Evolutionary conservation across 2,113 vertebrate genomes (phyloP), one percentile per base, ranked within the genome.

Genomic region (Dipodomys spectabilis): DNA sequence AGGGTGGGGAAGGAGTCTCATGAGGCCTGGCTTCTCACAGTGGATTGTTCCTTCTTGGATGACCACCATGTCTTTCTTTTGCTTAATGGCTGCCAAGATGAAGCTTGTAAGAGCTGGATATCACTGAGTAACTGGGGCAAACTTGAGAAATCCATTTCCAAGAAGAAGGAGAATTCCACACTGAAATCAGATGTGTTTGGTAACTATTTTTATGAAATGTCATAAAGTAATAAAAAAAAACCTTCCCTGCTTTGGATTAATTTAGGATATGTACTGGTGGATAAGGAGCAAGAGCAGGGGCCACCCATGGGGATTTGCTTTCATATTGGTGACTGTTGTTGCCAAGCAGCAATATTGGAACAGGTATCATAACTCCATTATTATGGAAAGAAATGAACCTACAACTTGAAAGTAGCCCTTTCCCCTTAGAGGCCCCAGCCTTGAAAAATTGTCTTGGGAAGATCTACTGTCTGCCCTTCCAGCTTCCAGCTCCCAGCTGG

Each of bases 161-260:
- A 8, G 57, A 92, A 39, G 22, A 82, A 68, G 25, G 35, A 92
- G 39, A 91, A 77, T 23, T 68, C 49, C 81, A 77, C 45, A 80
- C 20, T 91, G 69, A 71, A 62, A 83, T 80, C 20, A 89, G 7
- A 69, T 7, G 23, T 79, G 49, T 65, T 73, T 78, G 15, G 27
- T n/a, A 62, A 83, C 72, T 73, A 64, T 62, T 20, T 74, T 83
- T 74, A 80, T 78, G 53, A 88, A 73, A 2, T 79, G 73, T 92
- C 82, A 94, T 53, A 83, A 82, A 78, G 44, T 80, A 45, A 77
- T 90, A 92, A 74, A 79, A 71, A 87, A 49, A 49, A 49, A 39
- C 65, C 49, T 82, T 62, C 65, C 35, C 12, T 62, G 30, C 12
- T 22, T 74, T 91, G 12, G 11, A 84, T 88, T 88, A 91, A 71